Conservation (phyloP, 2,888 invertebrate genomes). For the Perizoma affinitatum region DNA sequence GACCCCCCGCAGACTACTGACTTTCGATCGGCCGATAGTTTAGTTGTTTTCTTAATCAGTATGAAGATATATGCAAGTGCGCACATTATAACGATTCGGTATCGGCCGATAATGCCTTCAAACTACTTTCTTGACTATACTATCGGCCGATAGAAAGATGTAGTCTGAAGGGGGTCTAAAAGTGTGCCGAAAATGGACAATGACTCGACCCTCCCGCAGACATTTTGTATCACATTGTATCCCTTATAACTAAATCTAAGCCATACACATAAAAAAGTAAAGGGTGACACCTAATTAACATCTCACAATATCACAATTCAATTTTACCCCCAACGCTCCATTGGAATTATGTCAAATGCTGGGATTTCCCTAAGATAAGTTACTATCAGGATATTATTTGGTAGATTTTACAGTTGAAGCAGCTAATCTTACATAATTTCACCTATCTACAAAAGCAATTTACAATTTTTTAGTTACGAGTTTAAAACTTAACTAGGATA, state of each 20-base stretch:
- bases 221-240: constrained; percentile 57
- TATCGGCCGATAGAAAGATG: neutral
- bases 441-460: constrained; percentile 28
- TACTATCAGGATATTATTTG: constrained; percentile 8
- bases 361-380: constrained; percentile 8
- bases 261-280: constrained; percentile 26
- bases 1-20: too few species aligned
- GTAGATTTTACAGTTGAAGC: constrained; percentile 7
- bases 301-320: constrained; percentile 36
- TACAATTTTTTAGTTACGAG: constrained; percentile 19
- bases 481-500: constrained; percentile 26
- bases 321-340: constrained; percentile 8
- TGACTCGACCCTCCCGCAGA: constrained; percentile 41
- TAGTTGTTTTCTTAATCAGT: too few species aligned
- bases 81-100: too few species aligned
- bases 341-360: constrained; percentile 20
- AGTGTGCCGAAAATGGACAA: constrained; percentile 35
- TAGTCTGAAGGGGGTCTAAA: constrained; percentile 5
- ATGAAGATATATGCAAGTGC: too few species aligned
- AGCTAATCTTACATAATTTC: constrained; percentile 19
- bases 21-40: too few species aligned
- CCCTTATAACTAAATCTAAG: constrained; percentile 46
- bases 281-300: constrained; percentile 26
- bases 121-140: too few species aligned
- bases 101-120: neutral